These are phyloP conservation scores for Phalanger gymnotis DNA, from an alignment of 2,797 vertebrate genomes.

Conservation along the genomic window DNA sequence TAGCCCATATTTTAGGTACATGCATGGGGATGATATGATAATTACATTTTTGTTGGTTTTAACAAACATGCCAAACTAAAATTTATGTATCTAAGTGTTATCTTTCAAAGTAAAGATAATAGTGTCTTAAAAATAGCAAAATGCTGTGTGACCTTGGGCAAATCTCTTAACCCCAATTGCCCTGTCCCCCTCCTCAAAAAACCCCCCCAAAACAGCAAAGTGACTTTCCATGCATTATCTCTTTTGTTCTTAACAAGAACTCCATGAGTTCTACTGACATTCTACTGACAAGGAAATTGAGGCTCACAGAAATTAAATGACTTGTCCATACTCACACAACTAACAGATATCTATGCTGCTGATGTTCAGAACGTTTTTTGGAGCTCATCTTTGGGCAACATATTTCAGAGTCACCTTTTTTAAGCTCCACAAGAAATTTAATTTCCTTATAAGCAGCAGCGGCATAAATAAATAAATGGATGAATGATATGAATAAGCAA, in stretches of 20 bases:
- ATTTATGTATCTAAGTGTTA: neutral
- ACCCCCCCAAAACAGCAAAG: neutral
- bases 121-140: neutral
- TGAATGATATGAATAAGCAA: neutral
- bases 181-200: no score
- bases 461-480: neutral
- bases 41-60: neutral
- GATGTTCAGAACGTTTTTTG: neutral
- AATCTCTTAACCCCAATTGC: no score
- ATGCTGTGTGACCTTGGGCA: neutral
- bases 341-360: neutral
- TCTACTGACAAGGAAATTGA: neutral
- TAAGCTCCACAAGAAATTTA: neutral
- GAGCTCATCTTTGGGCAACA: neutral
- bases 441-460: neutral
- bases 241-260: neutral
- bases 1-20: neutral
- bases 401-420: neutral
- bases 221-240: neutral
- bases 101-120: neutral
- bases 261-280: neutral
- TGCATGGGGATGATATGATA: neutral
- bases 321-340: neutral
- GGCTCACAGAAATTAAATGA: neutral
- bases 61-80: neutral